phyloP scores from a whole-genome alignment of 2,888 invertebrate genomes.

The Pollenia griseotomentosa region DNA sequence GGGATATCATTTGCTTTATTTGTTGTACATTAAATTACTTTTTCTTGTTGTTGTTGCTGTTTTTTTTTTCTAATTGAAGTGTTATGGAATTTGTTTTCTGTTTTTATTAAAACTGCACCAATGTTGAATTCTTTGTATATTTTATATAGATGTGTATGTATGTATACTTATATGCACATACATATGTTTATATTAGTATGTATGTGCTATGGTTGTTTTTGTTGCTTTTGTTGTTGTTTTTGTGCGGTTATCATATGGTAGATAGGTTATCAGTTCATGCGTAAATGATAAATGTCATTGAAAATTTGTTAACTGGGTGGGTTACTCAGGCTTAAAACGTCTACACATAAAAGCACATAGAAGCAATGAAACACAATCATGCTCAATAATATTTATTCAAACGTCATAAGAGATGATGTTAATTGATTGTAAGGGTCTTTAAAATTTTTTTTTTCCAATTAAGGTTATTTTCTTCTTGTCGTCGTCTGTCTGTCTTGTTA shows the following conservation, averaged over 20 bases:
- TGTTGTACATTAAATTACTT: background rate
- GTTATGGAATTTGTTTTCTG: slow-evolving; percentile 26
- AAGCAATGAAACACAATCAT: background rate
- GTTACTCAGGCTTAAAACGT: slow-evolving; percentile 24
- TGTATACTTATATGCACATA: background rate
- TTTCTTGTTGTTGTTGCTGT: slow-evolving; percentile 5
- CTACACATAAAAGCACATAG: background rate
- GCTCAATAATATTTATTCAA: slow-evolving; percentile 22
- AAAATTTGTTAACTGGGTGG: slow-evolving; percentile 62
- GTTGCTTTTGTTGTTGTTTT: slow-evolving; percentile 40
- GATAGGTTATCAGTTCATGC: slow-evolving; percentile 72
- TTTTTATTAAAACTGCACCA: slow-evolving; percentile 35
- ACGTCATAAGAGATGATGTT: slow-evolving; percentile 32
- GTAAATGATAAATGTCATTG: slow-evolving; percentile 73
- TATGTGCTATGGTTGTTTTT: slow-evolving; percentile 9
- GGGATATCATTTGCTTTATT: slow-evolving; percentile 31
- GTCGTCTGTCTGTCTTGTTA: background rate
- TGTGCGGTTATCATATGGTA: slow-evolving; percentile 58
- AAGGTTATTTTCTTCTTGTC: slow-evolving; percentile 4
- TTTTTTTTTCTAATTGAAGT: slow-evolving; percentile 23
- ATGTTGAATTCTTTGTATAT: slow-evolving; percentile 24
- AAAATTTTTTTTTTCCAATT: slow-evolving; percentile 54
- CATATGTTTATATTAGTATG: background rate
- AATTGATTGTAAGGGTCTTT: slow-evolving; percentile 49
- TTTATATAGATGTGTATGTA: background rate